Evolutionary conservation across 2,888 invertebrate genomes (phyloP).

Genomic region (Isotomurus palustris): DNA sequence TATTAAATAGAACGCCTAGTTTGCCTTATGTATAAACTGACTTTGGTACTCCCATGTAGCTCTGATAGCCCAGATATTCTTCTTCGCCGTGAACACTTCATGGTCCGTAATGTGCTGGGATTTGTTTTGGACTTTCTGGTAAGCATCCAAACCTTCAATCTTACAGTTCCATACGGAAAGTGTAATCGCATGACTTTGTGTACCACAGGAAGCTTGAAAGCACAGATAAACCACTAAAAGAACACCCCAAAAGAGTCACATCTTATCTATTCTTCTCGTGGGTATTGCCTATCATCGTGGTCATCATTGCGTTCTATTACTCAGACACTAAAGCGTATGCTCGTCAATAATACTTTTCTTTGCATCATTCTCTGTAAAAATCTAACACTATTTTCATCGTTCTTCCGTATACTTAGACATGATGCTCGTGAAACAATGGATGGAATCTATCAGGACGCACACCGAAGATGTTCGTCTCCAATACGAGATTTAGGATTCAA

Average conservation of each 20-base stretch:
- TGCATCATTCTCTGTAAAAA: no score
- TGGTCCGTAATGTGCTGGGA: constrained; percentile 38
- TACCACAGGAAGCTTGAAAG: constrained; percentile 32
- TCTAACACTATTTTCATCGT: no score
- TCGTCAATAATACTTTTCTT: no score
- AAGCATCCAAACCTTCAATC: constrained; percentile 1
- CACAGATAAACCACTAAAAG: constrained; percentile 19
- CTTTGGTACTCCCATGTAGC: constrained; percentile 10
- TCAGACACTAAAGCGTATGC: constrained; percentile 19
- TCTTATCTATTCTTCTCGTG: constrained; percentile 25
- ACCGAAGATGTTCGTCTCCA: constrained; percentile 35
- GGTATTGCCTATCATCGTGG: constrained; percentile 23
- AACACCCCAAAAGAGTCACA: constrained; percentile 15
- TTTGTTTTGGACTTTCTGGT: constrained; percentile 39
- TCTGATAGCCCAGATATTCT: constrained; percentile 35
- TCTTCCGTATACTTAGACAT: constrained; percentile 3
- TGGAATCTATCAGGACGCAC: constrained; percentile 29
- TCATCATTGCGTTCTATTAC: constrained; percentile 13
- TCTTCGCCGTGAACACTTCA: constrained; percentile 34
- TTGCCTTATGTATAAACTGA: not conserved
- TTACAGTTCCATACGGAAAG: not conserved
- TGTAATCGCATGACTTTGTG: not conserved
- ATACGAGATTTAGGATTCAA: constrained; percentile 32
- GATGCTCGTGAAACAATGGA: constrained; percentile 19
- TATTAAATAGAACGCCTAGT: not conserved